Evolutionary conservation across 2,797 vertebrate genomes (phyloP).

Genomic region (Sebastes ruberrimus): DNA sequence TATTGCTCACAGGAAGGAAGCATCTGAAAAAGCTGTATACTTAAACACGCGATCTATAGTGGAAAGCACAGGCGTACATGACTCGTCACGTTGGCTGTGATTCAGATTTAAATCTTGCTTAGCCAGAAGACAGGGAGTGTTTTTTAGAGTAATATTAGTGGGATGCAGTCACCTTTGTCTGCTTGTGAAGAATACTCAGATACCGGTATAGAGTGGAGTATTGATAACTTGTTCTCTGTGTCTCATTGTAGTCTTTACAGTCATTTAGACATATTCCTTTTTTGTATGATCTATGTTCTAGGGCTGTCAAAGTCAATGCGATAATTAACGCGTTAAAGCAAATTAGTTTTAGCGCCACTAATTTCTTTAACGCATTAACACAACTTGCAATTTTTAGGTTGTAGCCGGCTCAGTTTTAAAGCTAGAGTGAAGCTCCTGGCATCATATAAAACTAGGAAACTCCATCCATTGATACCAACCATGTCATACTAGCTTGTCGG

Average conservation of each 20-base stretch:
- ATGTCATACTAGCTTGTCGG: no score
- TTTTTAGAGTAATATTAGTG: constrained; percentile 23
- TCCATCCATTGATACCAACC: no score
- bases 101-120: constrained; percentile 28
- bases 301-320: no score
- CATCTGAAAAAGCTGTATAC: constrained; percentile 10
- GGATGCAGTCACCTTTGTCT: constrained; percentile 13
- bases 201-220: background rate
- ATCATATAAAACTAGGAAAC: no score
- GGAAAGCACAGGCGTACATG: background rate
- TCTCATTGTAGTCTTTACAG: background rate
- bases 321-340: no score
- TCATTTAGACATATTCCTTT: background rate
- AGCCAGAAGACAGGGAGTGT: constrained; percentile 29
- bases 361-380: no score
- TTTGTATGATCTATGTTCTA: background rate
- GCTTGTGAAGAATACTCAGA: background rate
- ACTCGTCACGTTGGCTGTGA: constrained; percentile 27
- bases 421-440: no score
- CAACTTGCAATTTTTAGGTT: no score
- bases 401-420: no score
- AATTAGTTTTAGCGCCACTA: no score
- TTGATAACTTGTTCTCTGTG: constrained; percentile 7
- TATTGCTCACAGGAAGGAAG: constrained; percentile 6
- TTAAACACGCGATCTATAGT: background rate